Percentiles rank a stretch among this genome's conserved stretches.
Evolutionary conservation across 2,797 vertebrate genomes (phyloP).

Genomic region (Diplodus sargus): DNA sequence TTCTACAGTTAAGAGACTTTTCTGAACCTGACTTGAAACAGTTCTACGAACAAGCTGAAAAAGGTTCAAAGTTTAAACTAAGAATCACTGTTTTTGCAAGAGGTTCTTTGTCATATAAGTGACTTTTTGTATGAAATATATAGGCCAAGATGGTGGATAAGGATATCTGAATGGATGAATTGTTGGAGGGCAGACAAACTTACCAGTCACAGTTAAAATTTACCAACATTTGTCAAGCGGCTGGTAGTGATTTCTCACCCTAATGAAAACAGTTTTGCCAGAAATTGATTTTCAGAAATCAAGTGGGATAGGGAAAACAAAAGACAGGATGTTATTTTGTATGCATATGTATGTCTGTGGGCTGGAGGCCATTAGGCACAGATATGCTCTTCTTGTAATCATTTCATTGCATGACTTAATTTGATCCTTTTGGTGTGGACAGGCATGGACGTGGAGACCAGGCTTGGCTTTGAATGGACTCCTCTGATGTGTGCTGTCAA

Average conservation of each 20-base stretch:
- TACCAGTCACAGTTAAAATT: neutral
- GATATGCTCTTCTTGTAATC: neutral
- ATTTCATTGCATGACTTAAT: constrained; percentile 13
- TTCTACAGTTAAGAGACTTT: no score
- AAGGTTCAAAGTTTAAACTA: neutral
- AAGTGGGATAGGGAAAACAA: neutral
- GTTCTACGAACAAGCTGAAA: neutral
- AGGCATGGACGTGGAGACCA: constrained; percentile 92
- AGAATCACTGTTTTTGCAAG: neutral
- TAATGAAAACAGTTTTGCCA: neutral
- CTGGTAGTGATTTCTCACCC: neutral
- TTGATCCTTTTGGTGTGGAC: constrained; percentile 35
- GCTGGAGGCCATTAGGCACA: neutral
- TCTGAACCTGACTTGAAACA: no score
- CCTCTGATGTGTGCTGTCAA: constrained; percentile 94
- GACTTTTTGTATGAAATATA: no score
- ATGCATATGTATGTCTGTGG: neutral
- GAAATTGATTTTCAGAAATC: neutral
- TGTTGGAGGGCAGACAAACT: neutral
- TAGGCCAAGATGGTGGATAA: neutral
- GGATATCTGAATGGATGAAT: neutral
- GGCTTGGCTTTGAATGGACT: constrained; percentile 91
- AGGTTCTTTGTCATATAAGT: neutral
- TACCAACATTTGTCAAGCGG: neutral
- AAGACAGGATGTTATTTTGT: constrained; percentile 3